Evolutionary conservation across 2,113 vertebrate species (phyloP).

Genomic region (Etheostoma cragini): DNA sequence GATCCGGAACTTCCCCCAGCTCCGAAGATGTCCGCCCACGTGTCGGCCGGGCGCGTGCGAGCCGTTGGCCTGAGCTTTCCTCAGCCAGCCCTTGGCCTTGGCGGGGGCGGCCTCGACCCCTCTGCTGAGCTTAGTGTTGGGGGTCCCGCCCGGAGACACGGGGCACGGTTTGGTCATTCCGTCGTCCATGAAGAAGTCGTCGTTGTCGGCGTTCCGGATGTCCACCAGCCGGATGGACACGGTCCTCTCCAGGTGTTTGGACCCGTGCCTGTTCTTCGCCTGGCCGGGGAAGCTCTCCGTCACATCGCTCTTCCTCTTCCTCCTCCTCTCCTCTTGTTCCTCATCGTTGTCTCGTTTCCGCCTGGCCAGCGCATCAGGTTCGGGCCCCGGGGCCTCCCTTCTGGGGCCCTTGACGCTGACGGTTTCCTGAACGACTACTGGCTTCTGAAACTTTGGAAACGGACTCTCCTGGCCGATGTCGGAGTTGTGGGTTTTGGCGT

Average conservation of each 20-base stretch:
- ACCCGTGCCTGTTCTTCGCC: conserved; percentile 36
- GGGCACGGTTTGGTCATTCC: conserved; percentile 18
- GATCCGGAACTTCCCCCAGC: conserved; percentile 97
- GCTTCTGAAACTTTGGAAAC: conserved; percentile 30
- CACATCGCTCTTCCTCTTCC: conserved; percentile 53
- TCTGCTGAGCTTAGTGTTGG: conserved; percentile 40
- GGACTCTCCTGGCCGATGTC: conserved; percentile 38
- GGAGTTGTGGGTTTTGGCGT: conserved; percentile 7
- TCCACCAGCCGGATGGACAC: conserved; percentile 75
- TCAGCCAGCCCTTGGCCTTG: conserved; percentile 85
- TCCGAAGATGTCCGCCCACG: conserved; percentile 84
- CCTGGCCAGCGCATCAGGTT: conserved; percentile 2
- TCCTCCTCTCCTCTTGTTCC: conserved; percentile 59
- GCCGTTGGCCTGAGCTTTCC: conserved; percentile 78
- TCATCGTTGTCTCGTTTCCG: conserved; percentile 33
- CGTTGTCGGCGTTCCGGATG: conserved; percentile 60
- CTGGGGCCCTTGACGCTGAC: not conserved
- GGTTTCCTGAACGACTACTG: conserved; percentile 26
- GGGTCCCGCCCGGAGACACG: not conserved
- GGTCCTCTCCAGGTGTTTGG: conserved; percentile 64
- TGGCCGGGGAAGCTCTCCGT: conserved; percentile 51
- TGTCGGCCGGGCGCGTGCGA: conserved; percentile 84
- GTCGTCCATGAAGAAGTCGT: conserved; percentile 46
- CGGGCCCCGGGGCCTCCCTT: conserved; percentile 32
- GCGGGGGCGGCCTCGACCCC: conserved; percentile 37